Evolutionary conservation across 2,113 vertebrate genomes (phyloP).

Genomic region (Columba livia): DNA sequence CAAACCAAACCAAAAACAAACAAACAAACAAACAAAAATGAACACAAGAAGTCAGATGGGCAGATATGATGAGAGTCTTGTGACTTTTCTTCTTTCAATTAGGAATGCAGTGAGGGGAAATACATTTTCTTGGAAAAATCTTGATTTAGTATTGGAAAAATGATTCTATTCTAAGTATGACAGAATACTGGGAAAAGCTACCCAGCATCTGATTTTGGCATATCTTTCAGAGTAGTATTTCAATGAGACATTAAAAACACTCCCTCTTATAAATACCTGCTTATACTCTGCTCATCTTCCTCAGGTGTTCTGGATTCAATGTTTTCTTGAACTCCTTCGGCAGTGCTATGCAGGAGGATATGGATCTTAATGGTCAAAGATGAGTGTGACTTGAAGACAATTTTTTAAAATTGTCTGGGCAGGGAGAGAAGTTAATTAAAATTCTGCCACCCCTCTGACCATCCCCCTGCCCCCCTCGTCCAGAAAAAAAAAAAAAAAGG

Average conservation of each 20-base stretch:
- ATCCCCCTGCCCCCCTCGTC: too few species aligned
- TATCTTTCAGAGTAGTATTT: not conserved
- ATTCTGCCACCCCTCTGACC: too few species aligned
- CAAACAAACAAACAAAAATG: too few species aligned
- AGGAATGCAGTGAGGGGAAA: not conserved
- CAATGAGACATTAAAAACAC: not conserved
- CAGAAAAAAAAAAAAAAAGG: not conserved
- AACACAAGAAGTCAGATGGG: not conserved
- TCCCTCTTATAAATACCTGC: not conserved
- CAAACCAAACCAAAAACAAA: not conserved
- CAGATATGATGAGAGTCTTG: not conserved
- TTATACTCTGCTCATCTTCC: not conserved
- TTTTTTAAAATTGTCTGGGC: not conserved
- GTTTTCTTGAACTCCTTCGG: not conserved
- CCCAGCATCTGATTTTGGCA: not conserved
- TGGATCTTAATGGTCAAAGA: not conserved
- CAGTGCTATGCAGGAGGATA: not conserved
- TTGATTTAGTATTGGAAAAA: not conserved
- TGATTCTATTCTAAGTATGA: not conserved
- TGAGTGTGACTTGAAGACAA: fast-evolving
- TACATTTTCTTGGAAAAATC: not conserved
- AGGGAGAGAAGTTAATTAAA: not conserved
- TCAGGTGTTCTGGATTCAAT: not conserved
- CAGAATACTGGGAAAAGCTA: not conserved
- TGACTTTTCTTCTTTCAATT: not conserved